A percentile compares a stretch with the other conserved stretches of the same genome.
Evolutionary conservation across 2,888 invertebrate species (phyloP).

Genomic region (Eumerus sabulonum): DNA sequence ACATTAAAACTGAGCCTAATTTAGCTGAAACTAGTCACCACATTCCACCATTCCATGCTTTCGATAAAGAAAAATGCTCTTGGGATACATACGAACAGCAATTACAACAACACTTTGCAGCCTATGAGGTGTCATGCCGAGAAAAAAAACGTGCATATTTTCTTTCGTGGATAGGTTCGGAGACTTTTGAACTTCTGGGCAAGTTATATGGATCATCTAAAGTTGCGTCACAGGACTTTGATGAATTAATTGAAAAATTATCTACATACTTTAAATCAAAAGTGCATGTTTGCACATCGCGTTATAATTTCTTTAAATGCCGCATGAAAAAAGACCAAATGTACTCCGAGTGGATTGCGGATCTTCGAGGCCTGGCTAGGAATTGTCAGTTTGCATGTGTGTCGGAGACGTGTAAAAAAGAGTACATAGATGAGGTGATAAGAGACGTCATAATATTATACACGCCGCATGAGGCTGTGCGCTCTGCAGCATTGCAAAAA

Average conservation of each 20-base stretch:
- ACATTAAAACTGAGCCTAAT: too few relatives aligned
- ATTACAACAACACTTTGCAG: conserved; percentile 28
- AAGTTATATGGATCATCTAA: conserved; percentile 29
- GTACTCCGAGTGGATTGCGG: conserved; percentile 33
- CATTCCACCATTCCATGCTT: too few relatives aligned
- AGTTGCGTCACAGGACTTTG: neutral
- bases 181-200: conserved; percentile 26
- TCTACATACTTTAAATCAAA: conserved; percentile 24
- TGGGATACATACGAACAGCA: conserved; percentile 41
- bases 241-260: conserved; percentile 7
- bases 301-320: conserved; percentile 32
- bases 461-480: conserved; percentile 32
- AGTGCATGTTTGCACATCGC: conserved; percentile 20
- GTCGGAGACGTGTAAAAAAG: conserved; percentile 18
- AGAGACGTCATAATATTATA: too few relatives aligned
- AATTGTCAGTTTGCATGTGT: conserved; percentile 34
- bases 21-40: too few relatives aligned
- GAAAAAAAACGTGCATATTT: conserved; percentile 28
- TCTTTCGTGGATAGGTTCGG: conserved; percentile 11
- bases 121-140: conserved; percentile 20
- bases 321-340: conserved; percentile 32
- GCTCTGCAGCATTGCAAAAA: conserved; percentile 26
- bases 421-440: conserved; percentile 34
- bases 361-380: conserved; percentile 29
- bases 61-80: too few relatives aligned